phyloP scores from a whole-genome alignment of 2,888 invertebrate genomes.

The Rotaria socialis region DNA sequence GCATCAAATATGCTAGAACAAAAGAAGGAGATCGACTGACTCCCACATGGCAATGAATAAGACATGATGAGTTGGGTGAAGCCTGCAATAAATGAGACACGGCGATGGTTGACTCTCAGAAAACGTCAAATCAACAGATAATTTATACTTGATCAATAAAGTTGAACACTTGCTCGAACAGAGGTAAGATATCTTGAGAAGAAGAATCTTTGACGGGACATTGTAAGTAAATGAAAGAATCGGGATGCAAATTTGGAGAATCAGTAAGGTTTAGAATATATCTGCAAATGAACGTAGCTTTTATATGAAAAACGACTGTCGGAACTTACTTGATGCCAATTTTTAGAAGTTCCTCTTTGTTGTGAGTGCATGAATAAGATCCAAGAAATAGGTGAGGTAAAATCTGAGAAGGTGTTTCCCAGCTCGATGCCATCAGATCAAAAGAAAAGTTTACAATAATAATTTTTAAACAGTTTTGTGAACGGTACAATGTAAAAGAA shows the following conservation, averaged over 20 bases:
- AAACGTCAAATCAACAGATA: not conserved
- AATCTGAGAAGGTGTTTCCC: conserved; percentile 7
- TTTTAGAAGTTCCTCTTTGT: conserved; percentile 26
- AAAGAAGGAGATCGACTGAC: conserved; percentile 16
- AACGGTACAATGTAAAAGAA: no score
- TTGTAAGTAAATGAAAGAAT: conserved; percentile 20
- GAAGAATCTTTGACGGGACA: conserved; percentile 31
- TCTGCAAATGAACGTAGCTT: not conserved
- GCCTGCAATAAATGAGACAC: not conserved
- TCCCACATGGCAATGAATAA: conserved; percentile 27
- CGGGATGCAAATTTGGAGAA: conserved; percentile 9
- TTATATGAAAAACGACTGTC: not conserved
- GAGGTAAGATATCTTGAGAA: conserved; percentile 30
- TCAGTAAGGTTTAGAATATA: conserved; percentile 36
- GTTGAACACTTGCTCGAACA: not conserved
- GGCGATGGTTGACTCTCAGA: not conserved
- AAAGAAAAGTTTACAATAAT: not conserved
- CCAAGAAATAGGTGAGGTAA: conserved; percentile 34
- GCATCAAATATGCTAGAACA: conserved; percentile 28
- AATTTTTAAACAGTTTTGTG: no score
- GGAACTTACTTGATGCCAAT: conserved; percentile 31
- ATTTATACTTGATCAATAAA: conserved; percentile 29
- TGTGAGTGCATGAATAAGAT: conserved; percentile 30
- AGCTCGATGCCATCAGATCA: not conserved
- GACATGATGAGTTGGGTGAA: not conserved